Evolutionary conservation across 2,113 vertebrate species (phyloP).

Genomic region (Amia ocellicauda): DNA sequence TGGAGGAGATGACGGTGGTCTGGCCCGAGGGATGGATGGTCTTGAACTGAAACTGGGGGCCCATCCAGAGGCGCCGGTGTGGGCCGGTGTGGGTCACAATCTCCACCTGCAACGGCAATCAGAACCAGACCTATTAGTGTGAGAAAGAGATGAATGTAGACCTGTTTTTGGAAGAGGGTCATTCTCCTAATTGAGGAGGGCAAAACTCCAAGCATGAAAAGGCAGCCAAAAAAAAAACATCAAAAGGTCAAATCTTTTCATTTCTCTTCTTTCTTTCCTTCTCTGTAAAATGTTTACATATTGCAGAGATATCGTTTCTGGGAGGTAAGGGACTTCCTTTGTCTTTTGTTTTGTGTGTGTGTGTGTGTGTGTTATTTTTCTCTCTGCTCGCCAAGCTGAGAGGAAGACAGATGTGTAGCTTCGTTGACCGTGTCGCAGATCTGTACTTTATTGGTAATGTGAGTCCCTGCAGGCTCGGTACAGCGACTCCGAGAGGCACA

Average conservation of each 20-base stretch:
- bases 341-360: no score
- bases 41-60: slow-evolving; percentile 98
- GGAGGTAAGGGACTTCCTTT: no score
- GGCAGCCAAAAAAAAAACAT: no score
- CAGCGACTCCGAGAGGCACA: background rate
- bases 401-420: background rate
- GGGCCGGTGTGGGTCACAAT: slow-evolving; percentile 97
- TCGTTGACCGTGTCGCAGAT: background rate
- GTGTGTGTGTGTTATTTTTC: no score
- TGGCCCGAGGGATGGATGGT: slow-evolving; percentile 97
- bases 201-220: no score
- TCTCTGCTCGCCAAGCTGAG: background rate
- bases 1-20: slow-evolving; percentile 95
- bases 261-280: no score
- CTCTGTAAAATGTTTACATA: no score
- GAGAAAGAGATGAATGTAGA: background rate
- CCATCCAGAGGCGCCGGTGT: slow-evolving; percentile 95
- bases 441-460: background rate
- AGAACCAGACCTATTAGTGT: background rate
- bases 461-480: background rate
- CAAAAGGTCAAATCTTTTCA: background rate
- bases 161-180: background rate
- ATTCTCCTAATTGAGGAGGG: no score
- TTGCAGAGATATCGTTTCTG: no score
- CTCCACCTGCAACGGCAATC: slow-evolving; percentile 79